A percentile compares a stretch with the other conserved stretches of the same genome.
Evolutionary conservation across 2,888 invertebrate genomes (phyloP).

Genomic region (Lamproptera curius): DNA sequence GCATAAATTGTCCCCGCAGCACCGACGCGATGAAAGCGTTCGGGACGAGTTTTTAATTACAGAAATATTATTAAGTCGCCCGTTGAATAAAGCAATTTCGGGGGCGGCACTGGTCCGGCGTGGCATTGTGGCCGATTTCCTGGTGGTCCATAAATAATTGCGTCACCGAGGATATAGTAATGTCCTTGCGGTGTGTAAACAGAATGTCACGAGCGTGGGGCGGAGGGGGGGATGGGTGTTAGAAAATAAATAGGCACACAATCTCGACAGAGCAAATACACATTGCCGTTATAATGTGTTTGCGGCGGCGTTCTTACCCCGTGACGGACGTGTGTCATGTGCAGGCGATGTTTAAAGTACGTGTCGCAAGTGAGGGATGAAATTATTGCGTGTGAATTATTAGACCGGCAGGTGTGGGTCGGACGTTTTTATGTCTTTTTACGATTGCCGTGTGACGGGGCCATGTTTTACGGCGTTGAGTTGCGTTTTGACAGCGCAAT

Average conservation of each 20-base stretch:
- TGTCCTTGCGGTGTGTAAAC: conserved; percentile 51
- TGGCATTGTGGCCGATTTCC: conserved; percentile 1
- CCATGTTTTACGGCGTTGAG: conserved; percentile 10
- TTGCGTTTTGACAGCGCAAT: conserved; percentile 3
- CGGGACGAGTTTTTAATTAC: conserved; percentile 67
- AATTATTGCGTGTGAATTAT: conserved; percentile 16
- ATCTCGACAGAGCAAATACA: conserved; percentile 62
- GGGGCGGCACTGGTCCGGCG: conserved; percentile 29
- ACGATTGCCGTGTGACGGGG: not conserved
- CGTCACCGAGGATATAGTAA: conserved; percentile 64
- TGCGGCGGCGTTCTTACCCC: conserved; percentile 53
- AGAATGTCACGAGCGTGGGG: conserved; percentile 43
- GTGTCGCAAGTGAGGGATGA: conserved; percentile 9
- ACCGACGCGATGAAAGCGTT: conserved; percentile 49
- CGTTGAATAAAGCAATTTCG: conserved; percentile 65
- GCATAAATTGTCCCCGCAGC: conserved; percentile 50
- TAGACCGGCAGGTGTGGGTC: conserved; percentile 11
- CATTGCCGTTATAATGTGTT: conserved; percentile 68
- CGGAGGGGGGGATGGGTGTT: conserved; percentile 31
- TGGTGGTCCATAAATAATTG: conserved; percentile 61
- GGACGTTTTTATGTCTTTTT: conserved; percentile 15
- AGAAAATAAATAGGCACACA: conserved; percentile 69
- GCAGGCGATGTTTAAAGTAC: conserved; percentile 26
- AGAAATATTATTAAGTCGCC: conserved; percentile 68
- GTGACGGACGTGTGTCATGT: conserved; percentile 41